Evolutionary conservation across 2,113 vertebrate species (phyloP).

Genomic region (Anguilla rostrata): DNA sequence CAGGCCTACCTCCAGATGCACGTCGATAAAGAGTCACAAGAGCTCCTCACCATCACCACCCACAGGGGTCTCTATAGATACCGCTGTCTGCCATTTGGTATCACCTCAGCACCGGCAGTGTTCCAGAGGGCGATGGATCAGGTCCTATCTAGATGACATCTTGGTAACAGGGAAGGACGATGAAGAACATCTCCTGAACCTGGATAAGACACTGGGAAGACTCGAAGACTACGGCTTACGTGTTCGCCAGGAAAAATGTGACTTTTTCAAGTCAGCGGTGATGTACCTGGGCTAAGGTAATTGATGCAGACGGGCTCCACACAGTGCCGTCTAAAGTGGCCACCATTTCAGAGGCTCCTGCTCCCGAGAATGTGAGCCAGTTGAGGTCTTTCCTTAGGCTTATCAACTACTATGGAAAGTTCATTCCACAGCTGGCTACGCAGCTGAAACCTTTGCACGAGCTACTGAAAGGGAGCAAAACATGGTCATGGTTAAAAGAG

Average conservation of each 20-base stretch:
- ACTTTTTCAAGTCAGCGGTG: not conserved
- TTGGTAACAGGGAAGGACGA: not conserved
- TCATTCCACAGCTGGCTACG: not conserved
- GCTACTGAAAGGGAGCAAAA: not conserved
- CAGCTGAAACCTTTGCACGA: not conserved
- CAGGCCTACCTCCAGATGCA: not conserved
- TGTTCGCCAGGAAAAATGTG: not conserved
- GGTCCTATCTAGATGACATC: not conserved
- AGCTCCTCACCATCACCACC: not conserved
- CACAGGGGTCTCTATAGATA: not conserved
- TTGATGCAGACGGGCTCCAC: not conserved
- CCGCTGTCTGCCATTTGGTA: not conserved
- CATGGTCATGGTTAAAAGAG: not conserved
- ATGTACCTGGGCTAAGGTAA: not conserved
- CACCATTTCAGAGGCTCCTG: not conserved
- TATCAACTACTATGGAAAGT: not conserved
- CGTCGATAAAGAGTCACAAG: not conserved
- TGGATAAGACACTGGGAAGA: not conserved
- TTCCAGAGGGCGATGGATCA: not conserved
- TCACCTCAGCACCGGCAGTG: not conserved
- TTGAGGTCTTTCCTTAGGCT: not conserved
- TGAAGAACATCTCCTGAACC: not conserved
- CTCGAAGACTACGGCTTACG: not conserved
- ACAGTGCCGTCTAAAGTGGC: not conserved
- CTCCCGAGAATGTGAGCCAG: not conserved